Evolutionary conservation across 2,888 invertebrate genomes (phyloP).

Genomic region (Taphrorychus bicolor): DNA sequence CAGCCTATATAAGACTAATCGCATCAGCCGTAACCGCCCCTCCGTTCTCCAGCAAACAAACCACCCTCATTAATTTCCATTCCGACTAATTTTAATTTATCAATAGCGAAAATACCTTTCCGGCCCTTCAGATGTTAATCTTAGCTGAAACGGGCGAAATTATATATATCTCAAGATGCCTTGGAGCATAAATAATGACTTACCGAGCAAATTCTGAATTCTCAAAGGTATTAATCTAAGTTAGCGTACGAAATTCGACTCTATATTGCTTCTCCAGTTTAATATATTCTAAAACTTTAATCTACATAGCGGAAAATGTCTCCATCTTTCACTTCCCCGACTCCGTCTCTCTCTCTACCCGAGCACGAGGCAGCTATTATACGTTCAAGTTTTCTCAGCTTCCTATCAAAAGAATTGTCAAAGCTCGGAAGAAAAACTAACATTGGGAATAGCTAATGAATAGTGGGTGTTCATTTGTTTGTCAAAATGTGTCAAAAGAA

Average conservation of each 20-base stretch:
- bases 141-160: slow-evolving; percentile 54
- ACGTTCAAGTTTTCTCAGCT: no score
- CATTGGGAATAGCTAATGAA: no score
- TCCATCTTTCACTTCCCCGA: slow-evolving; percentile 27
- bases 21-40: slow-evolving; percentile 4
- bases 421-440: no score
- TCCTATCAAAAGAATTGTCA: no score
- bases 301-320: slow-evolving; percentile 39
- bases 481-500: no score
- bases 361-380: slow-evolving; percentile 15
- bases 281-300: slow-evolving; percentile 62
- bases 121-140: slow-evolving; percentile 53
- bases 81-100: slow-evolving; percentile 36
- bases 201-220: slow-evolving; percentile 60
- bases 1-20: background rate
- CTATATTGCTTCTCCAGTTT: slow-evolving; percentile 53
- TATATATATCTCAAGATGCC: slow-evolving; percentile 60
- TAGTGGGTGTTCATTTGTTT: no score
- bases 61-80: slow-evolving; percentile 33
- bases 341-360: slow-evolving; percentile 24
- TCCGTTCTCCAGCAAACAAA: slow-evolving; percentile 4
- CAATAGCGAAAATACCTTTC: slow-evolving; percentile 30
- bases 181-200: slow-evolving; percentile 61
- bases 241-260: slow-evolving; percentile 62
- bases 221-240: slow-evolving; percentile 62